phyloP scores from a whole-genome alignment of 2,797 vertebrate genomes.

The Gobio occitaniae region DNA sequence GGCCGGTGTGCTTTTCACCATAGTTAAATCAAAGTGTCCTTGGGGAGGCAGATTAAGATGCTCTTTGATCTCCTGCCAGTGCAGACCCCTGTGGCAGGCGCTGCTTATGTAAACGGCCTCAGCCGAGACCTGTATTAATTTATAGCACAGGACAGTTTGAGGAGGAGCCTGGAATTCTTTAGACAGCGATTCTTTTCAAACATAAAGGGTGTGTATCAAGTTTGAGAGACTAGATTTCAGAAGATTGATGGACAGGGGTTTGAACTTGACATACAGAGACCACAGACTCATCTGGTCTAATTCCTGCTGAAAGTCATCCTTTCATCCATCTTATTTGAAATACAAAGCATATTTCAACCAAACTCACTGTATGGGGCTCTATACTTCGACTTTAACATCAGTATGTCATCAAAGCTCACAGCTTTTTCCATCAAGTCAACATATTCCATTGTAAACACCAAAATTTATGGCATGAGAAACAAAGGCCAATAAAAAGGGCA shows the following conservation, averaged over 20 bases:
- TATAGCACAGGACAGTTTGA: constrained; percentile 58
- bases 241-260: constrained; percentile 53
- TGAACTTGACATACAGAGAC: constrained; percentile 20
- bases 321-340: constrained; percentile 9
- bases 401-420: constrained; percentile 24
- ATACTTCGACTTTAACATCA: constrained; percentile 20
- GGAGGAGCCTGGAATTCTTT: constrained; percentile 58
- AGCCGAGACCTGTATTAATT: constrained; percentile 56
- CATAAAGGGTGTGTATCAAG: constrained; percentile 43
- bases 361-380: background rate
- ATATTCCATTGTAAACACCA: constrained; percentile 39
- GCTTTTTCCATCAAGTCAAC: constrained; percentile 34
- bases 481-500: constrained; percentile 15
- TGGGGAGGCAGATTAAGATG: constrained; percentile 72
- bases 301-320: constrained; percentile 10
- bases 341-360: background rate
- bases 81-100: constrained; percentile 71
- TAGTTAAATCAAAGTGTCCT: constrained; percentile 73
- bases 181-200: constrained; percentile 52
- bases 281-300: constrained; percentile 12
- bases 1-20: constrained; percentile 72
- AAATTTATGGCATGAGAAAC: constrained; percentile 42
- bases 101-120: constrained; percentile 72
- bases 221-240: constrained; percentile 44
- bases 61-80: constrained; percentile 76